A percentile compares a stretch with the other conserved stretches of the same genome.
These are phyloP conservation scores for Hypomesus transpacificus DNA, from an alignment of 2,113 vertebrate genomes.

Conservation along the genomic window DNA sequence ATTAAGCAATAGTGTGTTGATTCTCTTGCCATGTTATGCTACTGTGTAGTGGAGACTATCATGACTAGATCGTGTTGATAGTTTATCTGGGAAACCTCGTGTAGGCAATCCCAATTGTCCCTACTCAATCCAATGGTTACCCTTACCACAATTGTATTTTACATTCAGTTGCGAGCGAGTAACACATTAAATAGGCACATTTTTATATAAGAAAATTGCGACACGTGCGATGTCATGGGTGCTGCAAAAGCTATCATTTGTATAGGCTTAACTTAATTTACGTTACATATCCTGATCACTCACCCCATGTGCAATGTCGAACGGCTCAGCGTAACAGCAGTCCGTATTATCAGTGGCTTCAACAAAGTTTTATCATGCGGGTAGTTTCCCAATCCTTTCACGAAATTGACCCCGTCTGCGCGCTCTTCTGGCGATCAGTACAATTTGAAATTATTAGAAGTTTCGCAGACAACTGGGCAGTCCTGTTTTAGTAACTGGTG, in stretches of 20 bases:
- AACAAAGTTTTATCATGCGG: slow-evolving; percentile 51
- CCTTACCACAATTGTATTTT: too few species aligned
- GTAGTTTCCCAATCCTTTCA: slow-evolving; percentile 19
- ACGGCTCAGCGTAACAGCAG: slow-evolving; percentile 29
- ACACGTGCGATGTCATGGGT: neutral
- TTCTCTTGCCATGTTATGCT: too few species aligned
- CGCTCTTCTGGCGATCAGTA: slow-evolving; percentile 9
- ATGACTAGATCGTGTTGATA: too few species aligned
- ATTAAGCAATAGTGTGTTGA: too few species aligned
- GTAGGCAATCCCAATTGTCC: too few species aligned
- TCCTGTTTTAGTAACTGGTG: slow-evolving; percentile 42
- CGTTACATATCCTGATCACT: slow-evolving; percentile 32
- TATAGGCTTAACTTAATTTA: neutral
- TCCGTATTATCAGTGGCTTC: slow-evolving; percentile 16
- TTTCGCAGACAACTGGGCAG: slow-evolving; percentile 34
- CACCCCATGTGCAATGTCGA: slow-evolving; percentile 69
- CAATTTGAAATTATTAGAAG: slow-evolving; percentile 48
- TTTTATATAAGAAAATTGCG: too few species aligned
- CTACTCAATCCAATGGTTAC: too few species aligned
- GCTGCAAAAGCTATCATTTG: neutral
- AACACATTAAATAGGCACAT: too few species aligned
- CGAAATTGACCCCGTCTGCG: slow-evolving; percentile 21
- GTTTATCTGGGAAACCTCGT: too few species aligned
- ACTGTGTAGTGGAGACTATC: too few species aligned
- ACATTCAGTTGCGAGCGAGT: too few species aligned